phyloP scores from a whole-genome alignment of 2,888 invertebrate species.

The Liodrosophila aerea region DNA sequence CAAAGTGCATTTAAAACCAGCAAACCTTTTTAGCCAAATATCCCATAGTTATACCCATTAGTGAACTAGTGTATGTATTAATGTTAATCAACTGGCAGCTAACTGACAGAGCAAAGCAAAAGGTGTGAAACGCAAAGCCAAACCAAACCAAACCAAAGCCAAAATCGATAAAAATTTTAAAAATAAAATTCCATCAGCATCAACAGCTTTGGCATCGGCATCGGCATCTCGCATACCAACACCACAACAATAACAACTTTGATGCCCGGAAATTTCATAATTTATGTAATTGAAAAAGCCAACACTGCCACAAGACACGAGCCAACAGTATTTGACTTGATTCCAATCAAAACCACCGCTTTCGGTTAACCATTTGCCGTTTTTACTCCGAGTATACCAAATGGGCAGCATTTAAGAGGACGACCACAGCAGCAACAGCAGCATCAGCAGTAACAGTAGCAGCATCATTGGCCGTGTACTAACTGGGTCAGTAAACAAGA shows the following conservation, averaged over 20 bases:
- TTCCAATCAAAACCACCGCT: slow-evolving; percentile 43
- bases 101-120: slow-evolving; percentile 20
- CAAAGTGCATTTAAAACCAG: slow-evolving; percentile 52
- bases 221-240: neutral
- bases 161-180: slow-evolving; percentile 53
- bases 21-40: slow-evolving; percentile 4
- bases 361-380: neutral
- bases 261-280: slow-evolving; percentile 8
- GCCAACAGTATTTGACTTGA: slow-evolving; percentile 9
- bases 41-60: slow-evolving; percentile 6
- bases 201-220: slow-evolving; percentile 5
- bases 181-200: slow-evolving; percentile 24
- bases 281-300: slow-evolving; percentile 25
- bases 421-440: slow-evolving; percentile 7
- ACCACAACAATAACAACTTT: neutral
- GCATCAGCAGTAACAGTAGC: slow-evolving; percentile 5
- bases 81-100: slow-evolving; percentile 19
- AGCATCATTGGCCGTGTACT: slow-evolving; percentile 17
- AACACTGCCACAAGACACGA: slow-evolving; percentile 48
- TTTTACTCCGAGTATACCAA: slow-evolving; percentile 13
- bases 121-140: slow-evolving; percentile 20
- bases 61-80: slow-evolving; percentile 14
- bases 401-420: slow-evolving; percentile 43
- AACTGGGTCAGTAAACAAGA: slow-evolving; percentile 52
- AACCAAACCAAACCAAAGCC: slow-evolving; percentile 12